Evolutionary conservation across 2,797 vertebrate species (phyloP), one percentile per base, ranked within the genome.

Genomic region (Xenopus petersii): DNA sequence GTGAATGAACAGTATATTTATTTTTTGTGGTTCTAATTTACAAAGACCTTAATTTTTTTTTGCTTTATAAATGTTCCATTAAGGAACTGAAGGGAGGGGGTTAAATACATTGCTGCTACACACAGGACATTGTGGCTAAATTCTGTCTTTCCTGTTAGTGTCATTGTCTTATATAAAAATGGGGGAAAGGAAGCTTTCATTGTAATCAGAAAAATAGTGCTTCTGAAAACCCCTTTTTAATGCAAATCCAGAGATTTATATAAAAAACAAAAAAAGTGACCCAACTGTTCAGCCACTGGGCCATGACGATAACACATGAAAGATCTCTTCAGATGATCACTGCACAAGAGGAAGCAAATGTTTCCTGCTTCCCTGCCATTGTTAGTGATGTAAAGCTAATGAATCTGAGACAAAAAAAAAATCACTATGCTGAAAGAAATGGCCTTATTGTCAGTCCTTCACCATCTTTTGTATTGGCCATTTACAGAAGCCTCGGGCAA

Each of bases 291-390:
- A 58, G 58, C 75, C 75, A 10, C 60, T 64, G 76, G 1, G 46
- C 26, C 11, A 6, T 70, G 76, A 74, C 60, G 65, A 73, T 73
- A 78, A 68, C 16, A 68, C 64, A 63, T 58, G 13, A 62, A 59
- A 73, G 64, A 59, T 33, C 71, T 36, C 17, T 24, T 64, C 26
- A 65, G 61, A 70, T 54, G 67, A 79, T 65, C 30, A 21, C 75
- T 16, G 16, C 42, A 48, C 9, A 42, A 65, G 61, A 79, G 76
- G 76, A 74, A 79, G 67, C 71, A 74, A 79, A 70, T 65, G 76
- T 74, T 74, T 79, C 76, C 76, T 79, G 67, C 21, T 70, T 79
- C 76, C 76, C 55, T 58, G 76, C 76, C 67, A 79, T 54, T 2
- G 61, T 8, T 11, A 30, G 42, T 47, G 42, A 56, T 17, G 49